Evolutionary conservation across 1,140 invertebrate species (phyloP).

Genomic region (Brachionus asplanchnoidis): DNA sequence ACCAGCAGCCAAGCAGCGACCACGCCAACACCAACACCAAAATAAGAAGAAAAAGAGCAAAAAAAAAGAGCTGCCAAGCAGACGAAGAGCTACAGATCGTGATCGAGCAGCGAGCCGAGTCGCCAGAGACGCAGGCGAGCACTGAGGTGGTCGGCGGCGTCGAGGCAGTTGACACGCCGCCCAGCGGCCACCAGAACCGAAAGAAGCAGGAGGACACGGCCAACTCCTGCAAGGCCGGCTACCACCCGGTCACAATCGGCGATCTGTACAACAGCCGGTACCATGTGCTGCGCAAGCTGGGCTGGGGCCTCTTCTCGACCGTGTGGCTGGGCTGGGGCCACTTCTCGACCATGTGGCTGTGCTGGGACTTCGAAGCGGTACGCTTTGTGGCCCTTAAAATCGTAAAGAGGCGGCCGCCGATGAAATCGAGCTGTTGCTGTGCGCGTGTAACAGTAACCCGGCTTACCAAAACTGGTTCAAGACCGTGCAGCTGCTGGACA

Average conservation of each 20-base stretch:
- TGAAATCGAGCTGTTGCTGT: conserved; percentile 93
- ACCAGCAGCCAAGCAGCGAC: neutral
- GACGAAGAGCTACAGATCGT: neutral
- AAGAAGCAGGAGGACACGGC: conserved; percentile 86
- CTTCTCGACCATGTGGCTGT: conserved; percentile 95
- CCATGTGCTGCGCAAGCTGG: conserved; percentile 89
- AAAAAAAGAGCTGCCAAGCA: neutral
- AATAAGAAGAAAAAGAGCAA: neutral
- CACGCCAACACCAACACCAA: neutral
- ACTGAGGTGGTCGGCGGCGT: neutral
- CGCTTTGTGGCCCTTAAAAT: conserved; percentile 95
- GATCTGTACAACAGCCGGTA: conserved; percentile 87
- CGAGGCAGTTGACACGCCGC: neutral
- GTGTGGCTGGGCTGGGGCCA: conserved; percentile 98
- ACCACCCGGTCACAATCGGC: conserved; percentile 93
- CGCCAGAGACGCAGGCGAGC: neutral
- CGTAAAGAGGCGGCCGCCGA: conserved; percentile 97
- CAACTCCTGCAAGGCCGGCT: conserved; percentile 89
- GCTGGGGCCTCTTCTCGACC: conserved; percentile 97
- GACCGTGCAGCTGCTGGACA: conserved; percentile 91
- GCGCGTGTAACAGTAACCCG: conserved; percentile 79
- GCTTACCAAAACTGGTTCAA: conserved; percentile 82
- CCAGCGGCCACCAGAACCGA: conserved; percentile 44
- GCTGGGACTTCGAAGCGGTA: conserved; percentile 82
- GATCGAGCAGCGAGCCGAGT: neutral